Base-by-base conservation (phyloP, 2,888 invertebrate species). In the Amphipoea oculea region DNA sequence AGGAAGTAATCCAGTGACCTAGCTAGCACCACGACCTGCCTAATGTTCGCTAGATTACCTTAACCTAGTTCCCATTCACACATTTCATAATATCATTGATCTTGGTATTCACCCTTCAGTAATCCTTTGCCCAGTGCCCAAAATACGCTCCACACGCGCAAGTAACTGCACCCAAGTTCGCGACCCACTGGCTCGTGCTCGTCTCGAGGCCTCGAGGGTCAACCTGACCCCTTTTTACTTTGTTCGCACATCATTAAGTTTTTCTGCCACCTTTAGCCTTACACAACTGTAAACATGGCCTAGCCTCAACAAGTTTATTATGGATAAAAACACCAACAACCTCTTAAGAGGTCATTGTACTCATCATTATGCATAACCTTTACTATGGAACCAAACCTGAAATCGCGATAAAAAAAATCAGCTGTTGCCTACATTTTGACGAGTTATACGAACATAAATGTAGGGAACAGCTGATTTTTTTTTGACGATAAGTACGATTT, bases 141-240 rank as follows among this genome's bases (percentile, higher is more conserved):
- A 80, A 77, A 85, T 83, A 82, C 36, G 29, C 23, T 12, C 17
- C 12, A 12, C 42, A 68, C 69, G 45, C 51, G 14, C 68, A 65
- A 71, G 67, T 71, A 57, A 17, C 51, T 57, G 63, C 29, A 29
- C 71, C 45, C 75, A 75, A 78, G 82, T 86, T 86, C 65, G 57
- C 89, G 85, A 88, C 17, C 84, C 90, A 88, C 65, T 90, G 89
- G 82, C 80, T 87, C 82, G 86, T 82, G 83, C 71, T 79, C 63
- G 57, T 73, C 48, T 48, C 36, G 36, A 36, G 36, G 36, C 36
- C 81, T 76, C 79, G 86, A 71, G 87, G 88, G 67, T 74, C 76
- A 73, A 40, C 78, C 82, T 81, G 73, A 81, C 85, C 88, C 88
- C 82, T 91, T 89, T 84, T 82, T 86, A 79, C 84, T 88, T 84